Evolutionary conservation across 2,888 invertebrate genomes (phyloP).

Genomic region (Cephus runcator): DNA sequence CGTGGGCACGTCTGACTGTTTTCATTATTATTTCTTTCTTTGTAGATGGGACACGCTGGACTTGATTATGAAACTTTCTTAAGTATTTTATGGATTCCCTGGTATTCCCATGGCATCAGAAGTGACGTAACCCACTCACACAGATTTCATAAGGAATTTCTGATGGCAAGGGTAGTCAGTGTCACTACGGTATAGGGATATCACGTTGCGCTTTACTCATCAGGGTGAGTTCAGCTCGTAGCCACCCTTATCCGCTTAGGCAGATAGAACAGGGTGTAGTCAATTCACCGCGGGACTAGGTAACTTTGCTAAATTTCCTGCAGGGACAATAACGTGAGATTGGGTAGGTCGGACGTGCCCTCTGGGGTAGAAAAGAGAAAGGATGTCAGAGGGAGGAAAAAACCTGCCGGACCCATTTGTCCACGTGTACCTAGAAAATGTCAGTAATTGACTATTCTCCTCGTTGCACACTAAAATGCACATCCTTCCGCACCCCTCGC

Average conservation of each 20-base stretch:
- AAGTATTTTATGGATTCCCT: background rate
- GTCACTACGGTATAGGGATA: too few species aligned
- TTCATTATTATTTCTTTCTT: background rate
- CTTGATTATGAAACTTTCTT: background rate
- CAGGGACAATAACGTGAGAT: background rate
- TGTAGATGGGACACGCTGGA: background rate
- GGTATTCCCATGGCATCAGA: background rate
- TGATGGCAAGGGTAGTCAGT: too few species aligned
- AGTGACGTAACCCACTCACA: background rate
- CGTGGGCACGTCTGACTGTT: background rate
- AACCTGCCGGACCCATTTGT: background rate
- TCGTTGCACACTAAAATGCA: constrained; percentile 34
- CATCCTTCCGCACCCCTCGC: constrained; percentile 18
- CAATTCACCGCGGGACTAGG: constrained; percentile 22
- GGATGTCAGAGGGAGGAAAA: background rate
- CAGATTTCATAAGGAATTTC: too few species aligned
- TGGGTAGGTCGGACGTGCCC: background rate
- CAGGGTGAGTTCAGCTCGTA: too few species aligned
- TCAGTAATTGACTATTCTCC: constrained; percentile 50
- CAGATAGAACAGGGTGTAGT: background rate
- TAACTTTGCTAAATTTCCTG: constrained; percentile 49
- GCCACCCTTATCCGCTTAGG: too few species aligned
- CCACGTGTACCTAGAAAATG: constrained; percentile 10
- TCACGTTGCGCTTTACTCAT: too few species aligned
- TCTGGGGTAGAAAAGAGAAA: background rate